A percentile compares a stretch with the other conserved stretches of the same genome.
phyloP scores from a whole-genome alignment of 35 echinoderm and acorn worm genomes.

The Heliocidaris tuberculata region DNA sequence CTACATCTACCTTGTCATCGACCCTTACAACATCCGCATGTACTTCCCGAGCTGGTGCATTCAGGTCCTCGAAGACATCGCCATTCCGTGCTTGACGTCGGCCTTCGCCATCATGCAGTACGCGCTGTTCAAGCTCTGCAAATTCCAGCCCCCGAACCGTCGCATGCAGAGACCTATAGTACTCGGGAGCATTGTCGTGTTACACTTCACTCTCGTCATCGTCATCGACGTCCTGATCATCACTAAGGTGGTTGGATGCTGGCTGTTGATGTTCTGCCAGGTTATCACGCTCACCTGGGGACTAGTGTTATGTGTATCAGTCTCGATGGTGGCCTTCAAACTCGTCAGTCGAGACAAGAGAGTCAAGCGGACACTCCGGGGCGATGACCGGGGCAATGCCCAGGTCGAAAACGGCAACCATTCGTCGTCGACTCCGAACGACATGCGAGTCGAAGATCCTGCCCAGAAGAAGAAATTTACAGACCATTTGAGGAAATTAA shows the following conservation, averaged over 20 bases:
- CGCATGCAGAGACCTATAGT: not conserved
- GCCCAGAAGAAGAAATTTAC: not conserved
- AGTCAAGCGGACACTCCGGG: slow-evolving; percentile 25
- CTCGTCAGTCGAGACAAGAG: not conserved
- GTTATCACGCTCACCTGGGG: not conserved
- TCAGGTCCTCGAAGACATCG: not conserved
- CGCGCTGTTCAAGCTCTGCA: slow-evolving; percentile 32
- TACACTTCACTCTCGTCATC: slow-evolving; percentile 34
- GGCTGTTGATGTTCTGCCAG: not conserved
- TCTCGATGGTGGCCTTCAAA: not conserved
- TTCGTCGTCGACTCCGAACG: not conserved
- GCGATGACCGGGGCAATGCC: not conserved
- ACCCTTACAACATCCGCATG: slow-evolving; percentile 19
- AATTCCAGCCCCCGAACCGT: not conserved
- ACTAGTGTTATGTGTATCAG: not conserved
- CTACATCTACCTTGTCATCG: slow-evolving; percentile 20
- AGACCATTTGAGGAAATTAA: slow-evolving; percentile 18
- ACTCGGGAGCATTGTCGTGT: not conserved
- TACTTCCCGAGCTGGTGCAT: not conserved
- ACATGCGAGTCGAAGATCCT: not conserved
- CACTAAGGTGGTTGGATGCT: not conserved
- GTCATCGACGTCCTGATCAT: slow-evolving; percentile 24
- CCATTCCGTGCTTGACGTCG: slow-evolving; percentile 34
- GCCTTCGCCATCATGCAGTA: slow-evolving; percentile 18
- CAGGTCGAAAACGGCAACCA: not conserved